These are phyloP conservation scores for Struthidea cinerea DNA, from an alignment of 2,113 vertebrate species.

Conservation along the genomic window DNA sequence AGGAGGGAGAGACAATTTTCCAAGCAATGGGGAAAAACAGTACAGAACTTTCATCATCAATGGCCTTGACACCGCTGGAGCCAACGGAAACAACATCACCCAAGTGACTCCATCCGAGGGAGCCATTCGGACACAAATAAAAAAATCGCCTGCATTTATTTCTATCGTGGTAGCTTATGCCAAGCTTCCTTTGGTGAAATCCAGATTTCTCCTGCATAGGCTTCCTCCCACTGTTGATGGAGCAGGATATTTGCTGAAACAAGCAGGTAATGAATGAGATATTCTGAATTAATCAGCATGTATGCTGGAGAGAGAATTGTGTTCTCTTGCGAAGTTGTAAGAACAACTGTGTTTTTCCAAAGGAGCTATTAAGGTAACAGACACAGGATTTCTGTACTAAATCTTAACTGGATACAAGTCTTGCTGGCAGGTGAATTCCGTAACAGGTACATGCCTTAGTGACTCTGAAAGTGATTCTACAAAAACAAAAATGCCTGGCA, in stretches of 20 bases:
- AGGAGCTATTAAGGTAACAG: not conserved
- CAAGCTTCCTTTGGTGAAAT: slow-evolving; percentile 34
- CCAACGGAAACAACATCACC: slow-evolving; percentile 25
- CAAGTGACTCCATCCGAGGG: not conserved
- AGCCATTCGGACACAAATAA: slow-evolving; percentile 17
- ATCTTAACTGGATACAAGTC: not conserved
- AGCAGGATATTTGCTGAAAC: slow-evolving; percentile 41
- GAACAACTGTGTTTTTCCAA: not conserved
- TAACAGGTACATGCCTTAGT: not conserved
- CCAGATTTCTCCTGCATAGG: not conserved
- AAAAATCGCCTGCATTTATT: slow-evolving; percentile 1
- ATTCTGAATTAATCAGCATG: not conserved
- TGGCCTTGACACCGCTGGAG: slow-evolving; percentile 45
- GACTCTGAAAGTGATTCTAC: not conserved
- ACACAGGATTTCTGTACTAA: not conserved
- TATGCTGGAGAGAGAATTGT: not conserved
- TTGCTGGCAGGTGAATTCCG: not conserved
- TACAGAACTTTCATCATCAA: slow-evolving; percentile 45
- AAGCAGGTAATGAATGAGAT: not conserved
- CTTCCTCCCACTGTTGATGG: slow-evolving; percentile 29
- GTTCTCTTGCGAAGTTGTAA: not conserved
- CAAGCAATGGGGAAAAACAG: slow-evolving; percentile 44
- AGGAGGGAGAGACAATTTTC: slow-evolving; percentile 19
- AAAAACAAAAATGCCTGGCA: not conserved
- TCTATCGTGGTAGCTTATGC: not conserved